Base-by-base conservation (phyloP, 2,113 vertebrate genomes). In the Oreochromis tanganicae region DNA sequence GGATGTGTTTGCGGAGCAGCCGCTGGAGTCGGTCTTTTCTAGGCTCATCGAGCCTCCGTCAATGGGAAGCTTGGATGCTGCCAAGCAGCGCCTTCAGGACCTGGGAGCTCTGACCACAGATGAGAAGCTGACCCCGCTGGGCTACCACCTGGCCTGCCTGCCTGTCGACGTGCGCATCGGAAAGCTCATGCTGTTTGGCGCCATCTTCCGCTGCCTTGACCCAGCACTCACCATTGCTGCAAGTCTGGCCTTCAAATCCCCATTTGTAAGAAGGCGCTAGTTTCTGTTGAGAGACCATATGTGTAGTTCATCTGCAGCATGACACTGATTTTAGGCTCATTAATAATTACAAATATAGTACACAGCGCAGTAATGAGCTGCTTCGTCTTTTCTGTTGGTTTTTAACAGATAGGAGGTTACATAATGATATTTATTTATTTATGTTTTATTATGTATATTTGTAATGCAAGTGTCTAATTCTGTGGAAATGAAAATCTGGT, bases 161-260 rank as follows among this genome's bases (percentile, higher is more conserved):
- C 99, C 99, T 0, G 98, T 99, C 2, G 99, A 99, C 81, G 98
- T 99, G 86, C 97, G 99, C 89, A 98, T 99, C 9, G 99, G 98
- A 27, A 99, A 99, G 38, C 96, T 99, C 36, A 99, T 99, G 97
- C 95, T 99, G 5, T 98, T 99, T 27, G 98, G 99, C 4, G 97
- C 98, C 85, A 99, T 99, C 57, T 99, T 99, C 95, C 98, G 98
- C 91, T 99, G 99, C 93, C 96, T 99, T 63, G 99, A 99, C 90
- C 98, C 98, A 11, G 98, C 97, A 0, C 97, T 99, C 75, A 99
- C 98, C 82, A 99, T 99, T 63, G 99, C 99, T 38, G 98, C 98
- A 92, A 98, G 98, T 82, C 96, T 99, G 92, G 98, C 99, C 88
- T 98, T 98, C 87, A 99, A 99, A 93, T 98, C 98, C 1, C 99